Evolutionary conservation across 23 tunicate genomes (phyloP), one percentile per base, ranked within the genome.

Genomic region (Clavelina lepadiformis): DNA sequence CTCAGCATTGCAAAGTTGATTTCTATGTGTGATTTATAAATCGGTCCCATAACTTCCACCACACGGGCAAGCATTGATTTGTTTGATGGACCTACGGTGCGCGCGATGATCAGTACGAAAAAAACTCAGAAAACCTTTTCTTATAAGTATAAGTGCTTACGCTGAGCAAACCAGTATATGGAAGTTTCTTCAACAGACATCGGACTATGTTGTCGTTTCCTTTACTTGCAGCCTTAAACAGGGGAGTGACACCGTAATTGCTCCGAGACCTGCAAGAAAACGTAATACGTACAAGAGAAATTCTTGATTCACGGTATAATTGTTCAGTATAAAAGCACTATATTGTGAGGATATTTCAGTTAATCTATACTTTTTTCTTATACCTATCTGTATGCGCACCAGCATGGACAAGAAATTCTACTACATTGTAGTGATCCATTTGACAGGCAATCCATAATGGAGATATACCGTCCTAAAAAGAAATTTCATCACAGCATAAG

Each of bases 401-500:
- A 19, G 55, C 62, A 4, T 63, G 36, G 5, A 76, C 29, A 7
- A 81, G 63, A 24, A 51, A 34, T 21, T 63, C 35, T 35, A 81
- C 80, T 8, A 64, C 72, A 33, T 51, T 31, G 24, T 25, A 34
- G 22, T 82, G 82, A 44, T 77, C 81, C 76, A 65, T 74, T 66
- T 82, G 91, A 58, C 81, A 31, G 6, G 91, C 91, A 28, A 82
- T 82, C 91, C 91, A 82, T 15, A 82, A 67, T 19, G 91, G 91
- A 0, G 82, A 68, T 25, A 69, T 28, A 1, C 91, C 91, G 56
- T 82, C 91, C 91, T 82, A 49, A 22, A 38, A 37, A 30, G 2
- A 62, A 3, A 44, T 44, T 11, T 11, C 15, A 11, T 44, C 15
- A 44, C 11, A 25, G 13, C 72, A n/a, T n/a, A n/a, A n/a, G n/a